Evolutionary conservation across 1,140 invertebrate genomes (phyloP).

Genomic region (Penaeus indicus): DNA sequence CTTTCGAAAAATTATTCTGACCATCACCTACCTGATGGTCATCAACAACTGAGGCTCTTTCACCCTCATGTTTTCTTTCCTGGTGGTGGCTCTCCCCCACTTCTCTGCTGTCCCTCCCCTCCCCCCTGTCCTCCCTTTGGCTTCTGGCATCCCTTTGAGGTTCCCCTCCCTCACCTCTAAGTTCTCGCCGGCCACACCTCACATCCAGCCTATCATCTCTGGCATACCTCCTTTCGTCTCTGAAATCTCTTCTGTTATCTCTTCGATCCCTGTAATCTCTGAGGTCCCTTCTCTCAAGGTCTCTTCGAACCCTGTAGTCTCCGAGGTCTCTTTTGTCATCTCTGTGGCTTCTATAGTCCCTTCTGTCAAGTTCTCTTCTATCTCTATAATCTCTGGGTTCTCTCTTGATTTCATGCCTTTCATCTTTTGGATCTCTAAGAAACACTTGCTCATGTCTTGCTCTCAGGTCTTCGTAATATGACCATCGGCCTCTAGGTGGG

Average conservation of each 20-base stretch:
- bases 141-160: too few relatives aligned
- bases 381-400: background rate
- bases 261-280: background rate
- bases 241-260: background rate
- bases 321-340: background rate
- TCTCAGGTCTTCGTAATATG: too few relatives aligned
- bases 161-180: too few relatives aligned
- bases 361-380: conserved; percentile 6
- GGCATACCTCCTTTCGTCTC: background rate
- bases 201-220: background rate
- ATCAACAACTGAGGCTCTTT: too few relatives aligned
- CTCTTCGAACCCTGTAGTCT: background rate
- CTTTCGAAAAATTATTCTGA: too few relatives aligned
- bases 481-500: too few relatives aligned
- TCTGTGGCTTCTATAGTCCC: background rate
- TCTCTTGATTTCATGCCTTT: background rate
- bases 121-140: too few relatives aligned
- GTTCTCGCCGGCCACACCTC: background rate
- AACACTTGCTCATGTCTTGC: too few relatives aligned
- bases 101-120: too few relatives aligned
- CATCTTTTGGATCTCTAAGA: background rate
- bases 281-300: background rate
- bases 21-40: too few relatives aligned
- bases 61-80: too few relatives aligned
- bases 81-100: too few relatives aligned